phyloP scores from a whole-genome alignment of 2,113 vertebrate species.

The Crotalus helleri region DNA sequence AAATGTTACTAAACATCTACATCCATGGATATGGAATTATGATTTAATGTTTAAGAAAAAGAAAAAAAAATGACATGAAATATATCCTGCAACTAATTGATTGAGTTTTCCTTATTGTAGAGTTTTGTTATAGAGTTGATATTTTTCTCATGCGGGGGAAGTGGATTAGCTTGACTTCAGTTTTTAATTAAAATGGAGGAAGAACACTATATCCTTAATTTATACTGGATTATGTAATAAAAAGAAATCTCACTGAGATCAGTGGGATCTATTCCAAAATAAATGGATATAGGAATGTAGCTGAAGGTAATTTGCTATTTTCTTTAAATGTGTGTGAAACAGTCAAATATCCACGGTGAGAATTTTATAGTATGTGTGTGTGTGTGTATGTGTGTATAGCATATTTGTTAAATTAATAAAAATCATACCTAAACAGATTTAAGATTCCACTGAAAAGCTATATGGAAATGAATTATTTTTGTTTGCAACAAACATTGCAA shows the following conservation, averaged over 20 bases:
- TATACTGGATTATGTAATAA: background rate
- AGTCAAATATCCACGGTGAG: conserved; percentile 17
- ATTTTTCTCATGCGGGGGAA: background rate
- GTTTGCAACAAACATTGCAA: background rate
- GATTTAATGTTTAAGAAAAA: background rate
- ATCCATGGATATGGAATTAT: background rate
- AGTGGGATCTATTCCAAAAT: background rate
- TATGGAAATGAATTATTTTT: background rate
- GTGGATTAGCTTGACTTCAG: no score
- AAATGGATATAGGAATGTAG: background rate
- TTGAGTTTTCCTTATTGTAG: background rate
- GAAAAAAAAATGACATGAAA: background rate
- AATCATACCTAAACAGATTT: background rate
- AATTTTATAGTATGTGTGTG: conserved; percentile 4
- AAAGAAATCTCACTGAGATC: background rate
- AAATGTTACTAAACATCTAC: background rate
- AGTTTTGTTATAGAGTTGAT: background rate
- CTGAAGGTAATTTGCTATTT: background rate
- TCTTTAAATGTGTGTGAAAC: conserved; percentile 33
- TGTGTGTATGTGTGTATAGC: no score
- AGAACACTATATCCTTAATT: background rate
- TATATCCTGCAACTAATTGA: background rate
- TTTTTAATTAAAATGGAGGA: background rate
- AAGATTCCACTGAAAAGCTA: conserved; percentile 1
- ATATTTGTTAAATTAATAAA: background rate